Evolutionary conservation across 2,888 invertebrate genomes (phyloP).

Genomic region (Brenthis hecate): DNA sequence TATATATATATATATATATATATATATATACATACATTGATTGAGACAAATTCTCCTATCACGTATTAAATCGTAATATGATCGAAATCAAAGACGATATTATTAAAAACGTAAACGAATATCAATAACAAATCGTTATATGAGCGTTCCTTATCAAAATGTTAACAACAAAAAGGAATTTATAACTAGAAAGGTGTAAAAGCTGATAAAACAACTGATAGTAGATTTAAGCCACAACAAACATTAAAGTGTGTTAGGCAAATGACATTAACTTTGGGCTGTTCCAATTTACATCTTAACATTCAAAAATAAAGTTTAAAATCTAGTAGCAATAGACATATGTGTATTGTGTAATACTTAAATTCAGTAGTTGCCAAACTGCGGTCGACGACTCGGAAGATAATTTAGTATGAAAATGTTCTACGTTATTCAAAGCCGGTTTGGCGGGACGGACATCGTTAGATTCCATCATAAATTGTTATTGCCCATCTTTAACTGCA

Average conservation of each 20-base stretch:
- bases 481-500: not conserved
- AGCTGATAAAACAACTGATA: slow-evolving; percentile 42
- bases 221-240: slow-evolving; percentile 42
- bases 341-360: slow-evolving; percentile 27
- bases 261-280: slow-evolving; percentile 17
- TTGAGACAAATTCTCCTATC: too few relatives aligned
- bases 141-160: slow-evolving; percentile 33
- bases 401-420: slow-evolving; percentile 29
- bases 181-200: slow-evolving; percentile 39
- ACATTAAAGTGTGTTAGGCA: slow-evolving; percentile 33
- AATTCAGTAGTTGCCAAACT: slow-evolving; percentile 39
- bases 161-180: slow-evolving; percentile 38
- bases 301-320: slow-evolving; percentile 8
- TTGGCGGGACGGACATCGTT: slow-evolving; percentile 16
- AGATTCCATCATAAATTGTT: slow-evolving; percentile 8
- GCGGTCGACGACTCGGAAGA: slow-evolving; percentile 34
- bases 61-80: not conserved
- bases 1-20: too few relatives aligned
- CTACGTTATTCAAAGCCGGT: slow-evolving; percentile 18
- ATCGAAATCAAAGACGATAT: slow-evolving; percentile 1
- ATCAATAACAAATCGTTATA: slow-evolving; percentile 36
- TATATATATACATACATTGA: too few relatives aligned
- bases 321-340: not conserved
- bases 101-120: slow-evolving; percentile 3
- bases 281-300: not conserved